Percentiles rank a stretch among this genome's conserved stretches.
phyloP scores from a whole-genome alignment of 2,888 invertebrate genomes.

The Pristionchus japonicus region DNA sequence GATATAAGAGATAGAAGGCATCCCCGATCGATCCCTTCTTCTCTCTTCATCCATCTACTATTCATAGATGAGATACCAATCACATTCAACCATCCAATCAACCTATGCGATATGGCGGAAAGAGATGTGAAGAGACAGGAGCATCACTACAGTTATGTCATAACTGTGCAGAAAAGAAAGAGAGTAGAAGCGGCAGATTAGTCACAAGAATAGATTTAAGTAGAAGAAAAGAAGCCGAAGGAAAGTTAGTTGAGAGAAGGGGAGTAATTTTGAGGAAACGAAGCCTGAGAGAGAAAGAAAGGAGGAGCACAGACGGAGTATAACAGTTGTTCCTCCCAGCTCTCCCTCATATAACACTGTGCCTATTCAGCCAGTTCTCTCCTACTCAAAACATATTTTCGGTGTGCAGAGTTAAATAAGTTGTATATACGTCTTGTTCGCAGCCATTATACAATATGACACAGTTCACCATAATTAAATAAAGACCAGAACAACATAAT shows the following conservation, averaged over 20 bases:
- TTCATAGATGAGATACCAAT: background rate
- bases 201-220: background rate
- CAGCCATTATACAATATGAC: too few relatives aligned
- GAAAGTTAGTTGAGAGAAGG: slow-evolving; percentile 15
- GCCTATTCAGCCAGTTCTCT: slow-evolving; percentile 13
- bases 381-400: background rate
- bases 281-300: slow-evolving; percentile 34
- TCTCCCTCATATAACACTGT: background rate
- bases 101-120: background rate
- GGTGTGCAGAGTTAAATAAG: background rate
- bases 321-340: slow-evolving; percentile 34
- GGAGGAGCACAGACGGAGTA: slow-evolving; percentile 14
- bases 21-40: background rate
- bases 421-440: too few relatives aligned
- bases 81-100: background rate
- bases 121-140: background rate
- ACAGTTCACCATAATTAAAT: too few relatives aligned
- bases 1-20: slow-evolving; percentile 42
- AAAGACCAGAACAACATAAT: too few relatives aligned
- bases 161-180: background rate
- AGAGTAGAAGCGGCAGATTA: background rate
- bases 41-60: background rate
- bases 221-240: background rate
- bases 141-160: background rate
- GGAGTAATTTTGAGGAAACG: slow-evolving; percentile 26